These are phyloP conservation scores for Chelonus formosanus DNA, from an alignment of 2,888 invertebrate species.

Conservation along the genomic window DNA sequence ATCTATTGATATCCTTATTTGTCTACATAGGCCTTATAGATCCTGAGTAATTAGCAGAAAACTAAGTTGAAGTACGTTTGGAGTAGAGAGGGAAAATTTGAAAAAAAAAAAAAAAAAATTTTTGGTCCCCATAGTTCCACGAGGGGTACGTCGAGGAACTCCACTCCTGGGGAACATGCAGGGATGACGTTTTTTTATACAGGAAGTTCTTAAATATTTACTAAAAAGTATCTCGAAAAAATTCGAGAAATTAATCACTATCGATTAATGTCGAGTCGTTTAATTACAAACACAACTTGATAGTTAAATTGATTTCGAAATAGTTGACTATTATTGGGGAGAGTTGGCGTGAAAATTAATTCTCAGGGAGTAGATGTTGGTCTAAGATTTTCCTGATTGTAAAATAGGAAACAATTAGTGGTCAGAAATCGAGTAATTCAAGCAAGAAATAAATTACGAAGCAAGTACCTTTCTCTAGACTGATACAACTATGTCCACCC, in stretches of 20 bases:
- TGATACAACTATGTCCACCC: constrained; percentile 53
- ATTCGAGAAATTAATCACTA: not conserved
- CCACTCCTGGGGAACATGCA: no score
- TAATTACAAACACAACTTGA: constrained; percentile 1
- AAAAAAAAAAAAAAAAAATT: no score
- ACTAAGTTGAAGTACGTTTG: no score
- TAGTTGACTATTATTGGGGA: constrained; percentile 50
- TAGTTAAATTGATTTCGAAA: constrained; percentile 60
- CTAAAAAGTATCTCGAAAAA: not conserved
- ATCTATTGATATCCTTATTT: no score
- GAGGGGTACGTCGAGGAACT: no score
- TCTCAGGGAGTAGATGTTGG: constrained; percentile 19
- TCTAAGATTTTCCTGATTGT: not conserved
- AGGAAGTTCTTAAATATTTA: not conserved
- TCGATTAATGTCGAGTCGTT: constrained; percentile 16
- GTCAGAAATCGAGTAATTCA: constrained; percentile 49
- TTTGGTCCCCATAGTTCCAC: no score
- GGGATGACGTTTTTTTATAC: no score
- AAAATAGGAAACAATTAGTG: constrained; percentile 40
- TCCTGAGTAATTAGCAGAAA: no score
- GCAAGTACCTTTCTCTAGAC: constrained; percentile 6
- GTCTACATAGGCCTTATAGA: no score
- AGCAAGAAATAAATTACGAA: constrained; percentile 63
- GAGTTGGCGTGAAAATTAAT: constrained; percentile 45
- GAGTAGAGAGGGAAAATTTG: no score